Evolutionary conservation across 2,797 vertebrate genomes (phyloP), one percentile per base, ranked within the genome.

Genomic region (Varecia variegata): DNA sequence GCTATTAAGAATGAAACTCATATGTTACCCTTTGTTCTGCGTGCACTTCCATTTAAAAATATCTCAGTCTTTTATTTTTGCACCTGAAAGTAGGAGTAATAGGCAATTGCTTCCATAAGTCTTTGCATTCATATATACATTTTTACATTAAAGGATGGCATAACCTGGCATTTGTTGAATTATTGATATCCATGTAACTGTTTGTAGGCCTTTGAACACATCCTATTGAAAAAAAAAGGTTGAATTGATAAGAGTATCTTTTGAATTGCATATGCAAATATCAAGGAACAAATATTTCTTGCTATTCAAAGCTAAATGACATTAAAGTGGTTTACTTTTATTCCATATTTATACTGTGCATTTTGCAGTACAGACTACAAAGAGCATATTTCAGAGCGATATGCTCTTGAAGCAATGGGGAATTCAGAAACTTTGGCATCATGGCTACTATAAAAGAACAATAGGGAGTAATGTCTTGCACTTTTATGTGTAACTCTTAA

Each of bases 1-100:
- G 1, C 12, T 92, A 71, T 95, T 86, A 67, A 40, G 84, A 97
- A 74, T 70, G 15, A 11, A 77, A 93, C 56, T 97, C 96, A 97
- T 77, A 71, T 89, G 5, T 94, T 97, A 56, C 52, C 93, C n/a
- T 90, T 94, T 97, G 62, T 93, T 93, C 76, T 56, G 88, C 96
- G 70, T 80, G 92, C 74, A 95, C 90, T 98, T 97, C 90, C 77
- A 96, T 97, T 98, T 98, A n/a, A 67, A 98, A 97, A 97, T 92
- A 83, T 92, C 43, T 85, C 60, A 62, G 52, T 90, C 58, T 89
- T 96, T 97, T 47, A 10, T 38, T 84, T 88, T 93, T 77, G 85
- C 82, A 90, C 32, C 71, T 94, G 68, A 74, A 76, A 73, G 12
- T 92, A 5, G 82, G 56, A 40, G 23, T 80, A 98, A 87, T 83